Conservation (phyloP, 1,140 invertebrate genomes). For the Zaprionus nigranus region DNA sequence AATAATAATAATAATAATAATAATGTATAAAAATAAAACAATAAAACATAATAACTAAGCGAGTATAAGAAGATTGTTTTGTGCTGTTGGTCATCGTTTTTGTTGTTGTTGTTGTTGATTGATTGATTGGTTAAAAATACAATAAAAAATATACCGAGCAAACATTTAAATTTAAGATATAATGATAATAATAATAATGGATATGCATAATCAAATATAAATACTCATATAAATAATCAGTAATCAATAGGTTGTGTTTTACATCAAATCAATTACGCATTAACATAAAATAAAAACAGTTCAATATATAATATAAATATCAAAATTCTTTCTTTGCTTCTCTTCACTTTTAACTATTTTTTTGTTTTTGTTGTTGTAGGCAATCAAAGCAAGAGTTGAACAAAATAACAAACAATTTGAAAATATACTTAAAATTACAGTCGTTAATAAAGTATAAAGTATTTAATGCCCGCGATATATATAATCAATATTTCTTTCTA, state of each 20-base stretch:
- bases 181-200: slow-evolving; percentile 47
- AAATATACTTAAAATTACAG: slow-evolving; percentile 64
- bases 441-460: slow-evolving; percentile 47
- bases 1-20: slow-evolving; percentile 39
- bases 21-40: slow-evolving; percentile 54
- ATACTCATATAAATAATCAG: slow-evolving; percentile 75
- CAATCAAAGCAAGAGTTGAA: slow-evolving; percentile 71
- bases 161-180: slow-evolving; percentile 61
- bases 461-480: slow-evolving; percentile 46
- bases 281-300: slow-evolving; percentile 75
- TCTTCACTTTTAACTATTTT: neutral
- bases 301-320: slow-evolving; percentile 70
- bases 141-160: slow-evolving; percentile 58
- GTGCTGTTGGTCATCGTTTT: slow-evolving; percentile 44
- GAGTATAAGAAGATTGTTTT: slow-evolving; percentile 71
- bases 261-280: slow-evolving; percentile 68
- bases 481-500: slow-evolving; percentile 34
- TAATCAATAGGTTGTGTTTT: slow-evolving; percentile 72
- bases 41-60: slow-evolving; percentile 74
- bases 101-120: slow-evolving; percentile 41
- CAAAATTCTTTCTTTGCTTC: slow-evolving; percentile 39
- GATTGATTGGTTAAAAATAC: slow-evolving; percentile 33
- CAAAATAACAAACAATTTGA: slow-evolving; percentile 80
- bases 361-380: slow-evolving; percentile 52
- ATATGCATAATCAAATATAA: slow-evolving; percentile 14